Conservation (phyloP, 2,797 vertebrate genomes). For the Sciurus carolinensis region DNA sequence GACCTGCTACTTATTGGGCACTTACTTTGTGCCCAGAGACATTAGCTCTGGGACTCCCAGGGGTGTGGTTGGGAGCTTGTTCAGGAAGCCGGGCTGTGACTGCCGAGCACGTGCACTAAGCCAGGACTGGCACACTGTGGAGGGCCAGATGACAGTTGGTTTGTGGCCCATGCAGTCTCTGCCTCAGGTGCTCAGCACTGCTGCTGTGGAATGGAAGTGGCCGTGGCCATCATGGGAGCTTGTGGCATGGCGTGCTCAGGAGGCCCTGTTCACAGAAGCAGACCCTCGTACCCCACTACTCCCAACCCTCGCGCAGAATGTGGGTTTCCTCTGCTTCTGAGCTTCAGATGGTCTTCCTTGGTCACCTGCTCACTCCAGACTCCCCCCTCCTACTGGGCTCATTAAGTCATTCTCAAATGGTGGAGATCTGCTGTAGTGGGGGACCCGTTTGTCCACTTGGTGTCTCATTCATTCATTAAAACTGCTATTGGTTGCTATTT, state of each 20-base stretch:
- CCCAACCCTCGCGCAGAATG: fast-evolving
- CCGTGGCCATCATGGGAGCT: fast-evolving
- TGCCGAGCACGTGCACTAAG: not conserved
- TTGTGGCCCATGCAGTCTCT: not conserved
- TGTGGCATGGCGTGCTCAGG: not conserved
- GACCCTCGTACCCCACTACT: not conserved
- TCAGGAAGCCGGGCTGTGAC: not conserved
- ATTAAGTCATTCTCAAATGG: not conserved
- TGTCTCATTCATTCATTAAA: not conserved
- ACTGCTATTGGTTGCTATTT: not conserved
- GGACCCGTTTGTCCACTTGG: fast-evolving
- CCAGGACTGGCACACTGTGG: not conserved
- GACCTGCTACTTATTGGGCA: not conserved
- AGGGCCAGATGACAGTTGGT: not conserved
- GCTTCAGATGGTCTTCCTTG: not conserved
- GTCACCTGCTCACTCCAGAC: not conserved
- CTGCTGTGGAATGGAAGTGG: not conserved
- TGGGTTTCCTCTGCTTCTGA: not conserved
- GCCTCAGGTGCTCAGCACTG: not conserved
- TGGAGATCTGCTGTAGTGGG: not conserved
- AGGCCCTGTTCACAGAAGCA: not conserved
- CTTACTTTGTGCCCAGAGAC: not conserved
- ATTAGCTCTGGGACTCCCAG: not conserved
- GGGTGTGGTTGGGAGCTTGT: not conserved
- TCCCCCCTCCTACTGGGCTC: not conserved